Evolutionary conservation across 2,797 vertebrate species (phyloP).

Genomic region (Petrocephalus schoutedeni): DNA sequence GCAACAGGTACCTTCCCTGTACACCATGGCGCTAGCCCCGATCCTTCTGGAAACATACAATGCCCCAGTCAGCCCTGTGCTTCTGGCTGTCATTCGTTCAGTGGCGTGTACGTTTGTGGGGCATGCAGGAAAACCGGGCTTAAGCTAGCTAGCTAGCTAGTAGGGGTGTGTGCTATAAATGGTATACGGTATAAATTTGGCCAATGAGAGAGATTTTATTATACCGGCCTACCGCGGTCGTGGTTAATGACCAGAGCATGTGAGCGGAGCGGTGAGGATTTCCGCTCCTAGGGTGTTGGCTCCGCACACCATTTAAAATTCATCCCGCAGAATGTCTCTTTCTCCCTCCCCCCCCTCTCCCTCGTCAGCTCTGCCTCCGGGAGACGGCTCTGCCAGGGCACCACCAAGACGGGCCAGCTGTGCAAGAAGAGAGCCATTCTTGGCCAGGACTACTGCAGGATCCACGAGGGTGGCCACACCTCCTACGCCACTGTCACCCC

Average conservation of each 20-base stretch:
- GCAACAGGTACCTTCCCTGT: slow-evolving; percentile 50
- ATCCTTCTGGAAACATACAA: neutral
- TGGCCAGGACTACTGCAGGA: slow-evolving; percentile 64
- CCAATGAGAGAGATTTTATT: too few relatives aligned
- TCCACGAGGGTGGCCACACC: slow-evolving; percentile 54
- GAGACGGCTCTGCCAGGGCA: slow-evolving; percentile 56
- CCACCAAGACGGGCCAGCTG: slow-evolving; percentile 62
- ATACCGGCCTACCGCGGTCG: too few relatives aligned
- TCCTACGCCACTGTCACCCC: slow-evolving; percentile 35
- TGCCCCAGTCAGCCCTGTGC: neutral
- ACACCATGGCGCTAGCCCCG: rapidly evolving
- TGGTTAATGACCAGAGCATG: too few relatives aligned
- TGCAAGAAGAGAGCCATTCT: slow-evolving; percentile 66
- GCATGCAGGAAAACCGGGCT: neutral
- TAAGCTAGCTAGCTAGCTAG: neutral
- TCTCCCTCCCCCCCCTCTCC: neutral
- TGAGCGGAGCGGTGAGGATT: too few relatives aligned
- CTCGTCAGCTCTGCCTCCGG: slow-evolving; percentile 53
- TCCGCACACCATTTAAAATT: too few relatives aligned
- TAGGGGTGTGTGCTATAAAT: too few relatives aligned
- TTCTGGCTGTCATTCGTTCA: neutral
- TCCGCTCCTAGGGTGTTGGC: too few relatives aligned
- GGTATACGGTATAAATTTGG: too few relatives aligned
- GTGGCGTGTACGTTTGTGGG: neutral
- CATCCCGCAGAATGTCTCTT: neutral